Evolutionary conservation across 2,797 vertebrate genomes (phyloP), one percentile per base, ranked within the genome.

Genomic region (Acipenser oxyrinchus): DNA sequence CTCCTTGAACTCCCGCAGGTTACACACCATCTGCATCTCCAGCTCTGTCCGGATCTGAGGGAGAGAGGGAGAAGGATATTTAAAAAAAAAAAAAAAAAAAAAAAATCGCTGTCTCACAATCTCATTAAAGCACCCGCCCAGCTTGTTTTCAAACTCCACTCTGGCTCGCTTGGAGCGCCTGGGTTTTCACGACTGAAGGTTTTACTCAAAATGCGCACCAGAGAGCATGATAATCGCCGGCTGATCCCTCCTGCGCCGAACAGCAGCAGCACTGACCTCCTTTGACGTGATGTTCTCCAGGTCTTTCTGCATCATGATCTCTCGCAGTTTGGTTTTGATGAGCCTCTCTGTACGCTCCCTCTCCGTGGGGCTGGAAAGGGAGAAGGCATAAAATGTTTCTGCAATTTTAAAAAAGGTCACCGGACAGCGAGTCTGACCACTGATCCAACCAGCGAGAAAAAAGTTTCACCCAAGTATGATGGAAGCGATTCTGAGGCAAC

Each of bases 251-350:
- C 15, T 18, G 2, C 23, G 23, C 23, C 23, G 23, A 4, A 37
- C 23, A 37, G 23, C 23, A 37, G 23, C 23, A 37, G 23, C 51
- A 69, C 87, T 18, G 79, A 97, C 96, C 91, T 99, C 95, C 80
- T 99, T 99, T 7, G 92, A 94, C 6, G 95, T 99, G 81, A 99
- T 93, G 60, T 98, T 98, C 80, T 99, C 96, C 86, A 99, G 84
- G 84, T 99, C 95, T 53, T 93, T 97, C 84, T 98, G 95, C 95
- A 98, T 99, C 96, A 99, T 99, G 69, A 99, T 97, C 82, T 98
- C 96, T 66, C 95, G 78, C 78, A 99, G 89, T 7, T 95, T 92
- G 49, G 87, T 92, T 83, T 94, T 98, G 77, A 99, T 96, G 7
- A 97, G 84, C 18, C 93, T 86, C 68, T 98, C 96, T 0, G 95